Percentiles rank a stretch among this genome's conserved stretches.
Evolutionary conservation across 2,113 vertebrate genomes (phyloP).

Genomic region (Progne subis): DNA sequence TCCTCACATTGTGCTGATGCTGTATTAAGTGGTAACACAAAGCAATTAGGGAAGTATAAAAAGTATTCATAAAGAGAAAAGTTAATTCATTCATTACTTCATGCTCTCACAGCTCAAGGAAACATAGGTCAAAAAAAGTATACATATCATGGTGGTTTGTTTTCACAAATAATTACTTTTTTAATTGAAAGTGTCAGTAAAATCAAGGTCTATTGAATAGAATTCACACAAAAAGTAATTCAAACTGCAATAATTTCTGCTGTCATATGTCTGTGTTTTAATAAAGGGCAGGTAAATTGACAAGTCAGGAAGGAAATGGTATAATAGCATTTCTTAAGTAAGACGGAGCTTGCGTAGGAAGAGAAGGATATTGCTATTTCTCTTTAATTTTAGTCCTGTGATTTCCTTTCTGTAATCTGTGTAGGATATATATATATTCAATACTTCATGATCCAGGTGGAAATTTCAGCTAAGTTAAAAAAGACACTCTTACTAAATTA

Average conservation of each 20-base stretch:
- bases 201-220: background rate
- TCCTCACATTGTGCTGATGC: background rate
- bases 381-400: background rate
- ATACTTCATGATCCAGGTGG: background rate
- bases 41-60: background rate
- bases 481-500: background rate
- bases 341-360: background rate
- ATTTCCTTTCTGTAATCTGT: background rate
- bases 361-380: background rate
- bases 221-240: constrained; percentile 12
- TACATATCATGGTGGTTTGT: background rate
- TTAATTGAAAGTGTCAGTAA: background rate
- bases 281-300: constrained; percentile 42
- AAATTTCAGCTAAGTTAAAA: background rate
- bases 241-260: constrained; percentile 20
- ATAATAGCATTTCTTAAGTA: background rate
- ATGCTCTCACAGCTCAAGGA: background rate
- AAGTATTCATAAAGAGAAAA: background rate
- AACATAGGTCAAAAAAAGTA: background rate
- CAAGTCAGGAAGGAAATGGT: background rate
- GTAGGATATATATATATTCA: background rate
- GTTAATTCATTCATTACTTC: background rate
- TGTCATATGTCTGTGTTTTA: constrained; percentile 38
- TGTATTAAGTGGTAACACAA: background rate
- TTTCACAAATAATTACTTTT: constrained; percentile 41